Percentiles rank a stretch among this genome's conserved stretches.
phyloP scores from a whole-genome alignment of 2,888 invertebrate genomes.

The Ophion obscuratus region DNA sequence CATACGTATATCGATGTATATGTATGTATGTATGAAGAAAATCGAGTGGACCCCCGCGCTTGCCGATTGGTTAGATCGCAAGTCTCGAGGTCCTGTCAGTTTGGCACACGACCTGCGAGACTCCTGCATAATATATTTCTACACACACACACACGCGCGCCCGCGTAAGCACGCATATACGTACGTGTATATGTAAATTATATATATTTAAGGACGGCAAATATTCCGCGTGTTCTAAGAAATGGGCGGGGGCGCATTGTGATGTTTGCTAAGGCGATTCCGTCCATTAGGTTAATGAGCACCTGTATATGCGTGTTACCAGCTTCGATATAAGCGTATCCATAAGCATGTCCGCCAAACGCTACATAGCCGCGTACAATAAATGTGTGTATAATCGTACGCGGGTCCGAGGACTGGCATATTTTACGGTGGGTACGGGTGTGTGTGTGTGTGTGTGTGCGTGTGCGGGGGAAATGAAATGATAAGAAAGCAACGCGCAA shows the following conservation, averaged over 20 bases:
- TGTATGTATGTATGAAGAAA: slow-evolving; percentile 8
- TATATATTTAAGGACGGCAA: slow-evolving; percentile 5
- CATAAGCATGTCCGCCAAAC: neutral
- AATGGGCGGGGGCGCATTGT: slow-evolving; percentile 58
- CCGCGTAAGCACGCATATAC: slow-evolving; percentile 5
- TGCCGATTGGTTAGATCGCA: slow-evolving; percentile 36
- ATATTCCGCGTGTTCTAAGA: slow-evolving; percentile 47
- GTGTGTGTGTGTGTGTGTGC: too few relatives aligned
- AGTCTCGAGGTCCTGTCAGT: slow-evolving; percentile 33
- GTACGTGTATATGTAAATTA: neutral
- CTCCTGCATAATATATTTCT: slow-evolving; percentile 32
- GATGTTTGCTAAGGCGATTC: slow-evolving; percentile 46
- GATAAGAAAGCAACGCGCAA: too few relatives aligned
- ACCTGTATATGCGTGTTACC: slow-evolving; percentile 30
- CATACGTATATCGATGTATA: slow-evolving; percentile 5
- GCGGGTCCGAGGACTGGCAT: too few relatives aligned
- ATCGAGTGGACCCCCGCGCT: slow-evolving; percentile 51
- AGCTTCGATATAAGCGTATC: neutral
- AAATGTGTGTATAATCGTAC: too few relatives aligned
- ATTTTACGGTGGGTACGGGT: too few relatives aligned
- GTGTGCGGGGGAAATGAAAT: too few relatives aligned
- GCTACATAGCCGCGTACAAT: too few relatives aligned
- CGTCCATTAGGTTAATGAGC: slow-evolving; percentile 62
- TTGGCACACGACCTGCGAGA: slow-evolving; percentile 32
- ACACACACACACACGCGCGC: neutral